Evolutionary conservation across 2,113 vertebrate genomes (phyloP), one percentile per base, ranked within the genome.

Genomic region (Lathamus discolor): DNA sequence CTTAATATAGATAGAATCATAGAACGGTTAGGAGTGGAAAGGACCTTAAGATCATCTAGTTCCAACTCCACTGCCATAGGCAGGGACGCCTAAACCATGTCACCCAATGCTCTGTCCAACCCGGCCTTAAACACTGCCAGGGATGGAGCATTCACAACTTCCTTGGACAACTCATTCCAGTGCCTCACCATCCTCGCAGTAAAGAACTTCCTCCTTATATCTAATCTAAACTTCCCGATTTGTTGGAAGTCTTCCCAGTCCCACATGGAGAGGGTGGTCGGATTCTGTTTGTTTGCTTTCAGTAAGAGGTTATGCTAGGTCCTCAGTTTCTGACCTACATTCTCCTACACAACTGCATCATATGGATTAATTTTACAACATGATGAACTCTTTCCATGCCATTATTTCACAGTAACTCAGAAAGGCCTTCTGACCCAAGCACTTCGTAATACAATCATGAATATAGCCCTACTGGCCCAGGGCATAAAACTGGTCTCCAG

Each of bases 221-320:
- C 13, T 22, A 59, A n/a, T 9, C 33, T 59, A n/a, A 59, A 59
- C 20, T n/a, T 59, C 33, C 13, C 20, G 1, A 1, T 48, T 59
- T 25, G 19, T 18, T 22, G 22, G 28, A 77, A 77, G n/a, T 61
- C 43, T 68, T 37, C 43, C 9, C 28, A 41, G 27, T 11, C 22
- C 31, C 46, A 49, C 1, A 1, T 3, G 6, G 24, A 73, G 3
- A 44, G 3, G 4, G 24, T 22, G 48, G 29, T 13, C 11, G 7
- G 19, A 20, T 7, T 79, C 70, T 57, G 35, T 48, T 76, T 11
- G 13, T 43, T 70, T 62, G 23, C 48, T 35, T 59, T 46, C 72
- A 80, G 2, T 15, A 57, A 70, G 63, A 67, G 33, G 37, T 83
- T 89, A 31, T 39, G n/a, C 17, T 51, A 82, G 15, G 24, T n/a